Conservation (phyloP, 2,113 vertebrate species). For the Atherinomorus stipes region DNA sequence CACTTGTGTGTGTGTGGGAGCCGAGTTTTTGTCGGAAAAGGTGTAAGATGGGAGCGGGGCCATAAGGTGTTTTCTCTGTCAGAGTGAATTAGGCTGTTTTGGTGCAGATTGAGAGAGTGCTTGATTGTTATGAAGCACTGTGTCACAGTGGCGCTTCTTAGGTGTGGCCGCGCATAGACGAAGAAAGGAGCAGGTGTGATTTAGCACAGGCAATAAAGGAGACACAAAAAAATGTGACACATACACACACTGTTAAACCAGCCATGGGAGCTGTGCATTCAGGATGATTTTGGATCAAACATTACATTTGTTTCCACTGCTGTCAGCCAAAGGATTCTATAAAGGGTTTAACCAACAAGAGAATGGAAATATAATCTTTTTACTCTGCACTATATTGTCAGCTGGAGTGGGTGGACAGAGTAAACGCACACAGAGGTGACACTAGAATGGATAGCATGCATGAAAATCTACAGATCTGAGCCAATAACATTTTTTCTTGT, state of each 20-base stretch:
- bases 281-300: slow-evolving; percentile 53
- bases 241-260: slow-evolving; percentile 55
- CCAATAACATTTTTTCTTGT: slow-evolving; percentile 72
- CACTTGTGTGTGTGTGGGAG: slow-evolving; percentile 6
- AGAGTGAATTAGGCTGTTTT: slow-evolving; percentile 68
- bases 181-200: slow-evolving; percentile 94
- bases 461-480: slow-evolving; percentile 66
- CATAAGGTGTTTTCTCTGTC: slow-evolving; percentile 92
- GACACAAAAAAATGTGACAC: slow-evolving; percentile 70
- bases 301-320: slow-evolving; percentile 51
- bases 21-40: slow-evolving; percentile 22
- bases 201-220: slow-evolving; percentile 92
- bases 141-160: slow-evolving; percentile 90
- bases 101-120: slow-evolving; percentile 90
- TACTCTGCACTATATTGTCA: slow-evolving; percentile 46
- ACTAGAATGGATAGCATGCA: slow-evolving; percentile 48
- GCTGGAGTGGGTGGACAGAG: slow-evolving; percentile 51
- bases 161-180: slow-evolving; percentile 92
- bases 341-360: slow-evolving; percentile 42
- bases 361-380: slow-evolving; percentile 45
- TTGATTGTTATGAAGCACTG: slow-evolving; percentile 95
- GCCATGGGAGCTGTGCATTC: slow-evolving; percentile 45
- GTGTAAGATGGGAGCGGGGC: slow-evolving; percentile 58
- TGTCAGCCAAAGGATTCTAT: slow-evolving; percentile 36
- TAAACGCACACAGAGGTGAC: slow-evolving; percentile 62